These are phyloP conservation scores for Cephalopterus ornatus DNA, from an alignment of 2,113 vertebrate genomes.

Conservation along the genomic window DNA sequence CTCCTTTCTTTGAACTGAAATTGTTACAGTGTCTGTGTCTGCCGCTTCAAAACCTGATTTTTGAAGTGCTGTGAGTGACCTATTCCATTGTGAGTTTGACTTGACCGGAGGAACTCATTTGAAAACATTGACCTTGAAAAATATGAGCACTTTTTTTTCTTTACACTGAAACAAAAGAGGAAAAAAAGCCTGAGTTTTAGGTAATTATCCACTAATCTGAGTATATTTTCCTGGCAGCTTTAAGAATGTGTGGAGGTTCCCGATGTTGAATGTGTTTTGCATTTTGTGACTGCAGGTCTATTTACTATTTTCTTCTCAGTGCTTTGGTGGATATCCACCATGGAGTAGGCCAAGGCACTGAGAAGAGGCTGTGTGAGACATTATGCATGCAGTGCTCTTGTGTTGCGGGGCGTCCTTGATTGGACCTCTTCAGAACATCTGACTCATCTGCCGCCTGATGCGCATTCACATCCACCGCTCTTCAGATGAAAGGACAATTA, in stretches of 20 bases:
- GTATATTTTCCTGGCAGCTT: background rate
- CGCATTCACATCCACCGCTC: background rate
- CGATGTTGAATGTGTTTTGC: background rate
- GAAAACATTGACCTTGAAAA: background rate
- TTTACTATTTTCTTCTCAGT: background rate
- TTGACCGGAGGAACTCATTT: background rate
- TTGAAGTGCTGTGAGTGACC: background rate
- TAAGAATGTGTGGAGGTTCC: background rate
- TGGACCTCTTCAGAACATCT: constrained; percentile 50
- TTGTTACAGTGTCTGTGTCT: background rate
- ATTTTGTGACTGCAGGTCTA: background rate
- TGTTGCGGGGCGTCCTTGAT: constrained; percentile 21
- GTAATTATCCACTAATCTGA: background rate
- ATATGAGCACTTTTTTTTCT: background rate
- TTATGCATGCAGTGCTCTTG: constrained; percentile 11
- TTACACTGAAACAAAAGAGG: background rate
- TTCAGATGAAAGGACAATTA: constrained; percentile 62
- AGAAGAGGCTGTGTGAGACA: background rate
- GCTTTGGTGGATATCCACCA: background rate
- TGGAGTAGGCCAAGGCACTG: background rate
- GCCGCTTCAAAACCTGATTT: background rate
- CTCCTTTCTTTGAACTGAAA: background rate
- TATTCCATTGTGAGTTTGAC: background rate
- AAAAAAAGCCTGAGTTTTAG: background rate
- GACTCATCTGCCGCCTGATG: constrained; percentile 53